Conservation (phyloP, 2,113 vertebrate genomes). For the Sander lucioperca region DNA sequence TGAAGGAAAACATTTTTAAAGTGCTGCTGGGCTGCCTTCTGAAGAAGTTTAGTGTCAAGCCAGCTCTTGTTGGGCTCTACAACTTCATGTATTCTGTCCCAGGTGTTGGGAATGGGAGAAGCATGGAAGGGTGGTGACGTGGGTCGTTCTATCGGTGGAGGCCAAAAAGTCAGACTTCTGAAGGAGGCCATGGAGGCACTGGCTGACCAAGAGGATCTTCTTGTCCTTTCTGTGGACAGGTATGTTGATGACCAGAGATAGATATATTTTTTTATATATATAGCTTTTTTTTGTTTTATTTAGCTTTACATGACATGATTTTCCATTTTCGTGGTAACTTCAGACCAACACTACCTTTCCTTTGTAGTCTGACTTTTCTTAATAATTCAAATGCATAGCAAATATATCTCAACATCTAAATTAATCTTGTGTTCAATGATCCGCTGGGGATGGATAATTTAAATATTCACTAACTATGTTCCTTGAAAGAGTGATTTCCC, state of each 20-base stretch:
- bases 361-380: not conserved
- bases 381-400: not conserved
- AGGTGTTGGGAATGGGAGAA: constrained; percentile 95
- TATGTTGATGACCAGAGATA: constrained; percentile 75
- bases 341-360: not conserved
- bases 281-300: not conserved
- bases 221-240: constrained; percentile 94
- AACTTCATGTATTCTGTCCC: constrained; percentile 14
- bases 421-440: not conserved
- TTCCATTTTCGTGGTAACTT: not conserved
- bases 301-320: not conserved
- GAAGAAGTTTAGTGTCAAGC: not conserved
- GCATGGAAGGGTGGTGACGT: constrained; percentile 93
- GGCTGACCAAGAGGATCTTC: constrained; percentile 89
- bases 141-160: constrained; percentile 92
- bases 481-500: not conserved
- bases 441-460: not conserved
- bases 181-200: constrained; percentile 89
- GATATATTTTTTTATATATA: no score
- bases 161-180: constrained; percentile 95
- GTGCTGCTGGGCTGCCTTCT: not conserved
- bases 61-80: not conserved
- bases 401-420: constrained; percentile 10
- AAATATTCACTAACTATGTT: not conserved
- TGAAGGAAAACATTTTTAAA: not conserved